phyloP scores from a whole-genome alignment of 2,888 invertebrate species.

The Trissonchulus latispiculum region DNA sequence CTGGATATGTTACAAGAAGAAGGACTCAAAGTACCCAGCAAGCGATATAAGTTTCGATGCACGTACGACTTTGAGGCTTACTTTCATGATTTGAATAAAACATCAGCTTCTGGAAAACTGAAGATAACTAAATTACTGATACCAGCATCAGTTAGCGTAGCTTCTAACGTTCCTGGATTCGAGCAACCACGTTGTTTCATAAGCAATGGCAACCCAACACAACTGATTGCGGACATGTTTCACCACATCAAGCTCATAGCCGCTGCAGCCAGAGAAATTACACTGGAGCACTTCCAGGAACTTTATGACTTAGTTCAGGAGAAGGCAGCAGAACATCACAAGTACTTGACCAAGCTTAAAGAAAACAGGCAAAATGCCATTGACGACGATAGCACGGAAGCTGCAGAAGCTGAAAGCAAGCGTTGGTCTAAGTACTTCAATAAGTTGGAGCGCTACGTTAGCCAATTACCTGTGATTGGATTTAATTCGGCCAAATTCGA shows the following conservation, averaged over 20 bases:
- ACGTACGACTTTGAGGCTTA: conserved; percentile 6
- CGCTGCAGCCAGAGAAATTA: neutral
- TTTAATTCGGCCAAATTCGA: conserved; percentile 16
- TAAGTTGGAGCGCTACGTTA: neutral
- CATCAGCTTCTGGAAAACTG: neutral
- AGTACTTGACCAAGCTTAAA: too few species aligned
- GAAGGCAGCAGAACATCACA: too few species aligned
- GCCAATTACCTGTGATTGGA: conserved; percentile 4
- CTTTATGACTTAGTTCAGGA: neutral
- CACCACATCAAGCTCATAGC: neutral
- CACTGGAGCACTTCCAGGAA: neutral
- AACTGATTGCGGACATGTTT: neutral
- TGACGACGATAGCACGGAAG: too few species aligned
- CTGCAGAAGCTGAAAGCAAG: too few species aligned
- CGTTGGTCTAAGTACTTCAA: neutral
- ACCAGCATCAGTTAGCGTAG: neutral
- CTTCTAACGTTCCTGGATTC: conserved; percentile 1
- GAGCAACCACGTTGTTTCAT: neutral
- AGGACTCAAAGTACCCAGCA: neutral
- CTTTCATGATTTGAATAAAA: neutral
- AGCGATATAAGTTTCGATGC: neutral
- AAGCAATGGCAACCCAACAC: neutral
- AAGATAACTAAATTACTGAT: neutral
- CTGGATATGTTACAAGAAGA: neutral
- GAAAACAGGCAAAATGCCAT: too few species aligned